Conservation (phyloP, 2,888 invertebrate genomes). For the Macropis europaea region DNA sequence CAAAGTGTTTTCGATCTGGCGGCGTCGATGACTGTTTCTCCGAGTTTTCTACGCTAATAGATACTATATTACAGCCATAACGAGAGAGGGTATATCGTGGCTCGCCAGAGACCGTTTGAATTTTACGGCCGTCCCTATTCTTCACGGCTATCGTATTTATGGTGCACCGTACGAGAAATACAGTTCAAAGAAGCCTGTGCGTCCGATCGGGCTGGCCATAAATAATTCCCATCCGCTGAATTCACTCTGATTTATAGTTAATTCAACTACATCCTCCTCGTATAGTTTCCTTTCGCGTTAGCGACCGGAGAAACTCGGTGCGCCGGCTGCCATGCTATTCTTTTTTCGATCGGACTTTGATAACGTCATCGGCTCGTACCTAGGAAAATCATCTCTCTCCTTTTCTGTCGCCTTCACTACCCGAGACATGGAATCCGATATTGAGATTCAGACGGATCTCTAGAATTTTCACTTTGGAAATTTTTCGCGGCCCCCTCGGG, state of each 20-base stretch:
- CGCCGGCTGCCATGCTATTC: background rate
- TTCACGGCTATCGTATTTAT: conserved; percentile 56
- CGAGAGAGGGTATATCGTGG: conserved; percentile 37
- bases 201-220: conserved; percentile 45
- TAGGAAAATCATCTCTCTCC: too few species aligned
- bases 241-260: conserved; percentile 58
- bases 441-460: too few species aligned
- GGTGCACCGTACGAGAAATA: conserved; percentile 49
- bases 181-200: conserved; percentile 39
- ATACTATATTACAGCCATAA: conserved; percentile 42
- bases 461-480: too few species aligned
- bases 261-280: conserved; percentile 31
- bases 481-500: too few species aligned
- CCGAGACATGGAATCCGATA: too few species aligned
- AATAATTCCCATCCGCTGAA: conserved; percentile 56
- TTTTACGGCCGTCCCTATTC: conserved; percentile 58
- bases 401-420: too few species aligned
- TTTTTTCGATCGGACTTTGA: too few species aligned
- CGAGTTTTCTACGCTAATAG: conserved; percentile 36
- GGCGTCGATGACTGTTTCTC: conserved; percentile 9
- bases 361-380: too few species aligned
- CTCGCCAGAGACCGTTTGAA: conserved; percentile 27
- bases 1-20: too few species aligned
- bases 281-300: conserved; percentile 18
- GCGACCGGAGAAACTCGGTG: background rate